Percentiles rank a stretch among this genome's conserved stretches.
These are phyloP conservation scores for Drosophila tristis DNA, from an alignment of 1,140 invertebrate genomes.

Conservation along the genomic window DNA sequence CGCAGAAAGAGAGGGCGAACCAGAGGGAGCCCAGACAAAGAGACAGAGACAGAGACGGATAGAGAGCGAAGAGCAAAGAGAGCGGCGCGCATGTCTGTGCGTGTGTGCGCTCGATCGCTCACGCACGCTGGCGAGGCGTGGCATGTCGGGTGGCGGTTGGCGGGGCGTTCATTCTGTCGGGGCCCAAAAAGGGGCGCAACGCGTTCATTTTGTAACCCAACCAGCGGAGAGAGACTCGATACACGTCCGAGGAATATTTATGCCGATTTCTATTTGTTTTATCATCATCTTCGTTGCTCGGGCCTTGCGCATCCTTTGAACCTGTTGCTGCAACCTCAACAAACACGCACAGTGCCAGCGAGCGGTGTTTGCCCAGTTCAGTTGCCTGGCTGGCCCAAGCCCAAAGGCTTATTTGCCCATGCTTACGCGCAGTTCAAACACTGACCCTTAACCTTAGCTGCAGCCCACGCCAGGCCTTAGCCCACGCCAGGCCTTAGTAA, in stretches of 20 bases:
- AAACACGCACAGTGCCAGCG: constrained; percentile 47
- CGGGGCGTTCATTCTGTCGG: constrained; percentile 50
- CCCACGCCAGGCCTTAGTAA: constrained; percentile 30
- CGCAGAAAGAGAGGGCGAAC: constrained; percentile 23
- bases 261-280: constrained; percentile 6
- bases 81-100: constrained; percentile 8
- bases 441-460: constrained; percentile 66
- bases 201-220: too few relatives aligned
- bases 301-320: constrained; percentile 75
- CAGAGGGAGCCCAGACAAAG: constrained; percentile 17
- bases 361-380: constrained; percentile 66
- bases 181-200: too few relatives aligned
- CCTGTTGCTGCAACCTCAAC: constrained; percentile 76
- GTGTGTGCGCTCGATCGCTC: constrained; percentile 4
- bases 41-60: constrained; percentile 26
- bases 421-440: constrained; percentile 66
- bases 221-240: too few relatives aligned
- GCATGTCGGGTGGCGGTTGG: constrained; percentile 19
- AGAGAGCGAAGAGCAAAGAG: constrained; percentile 20
- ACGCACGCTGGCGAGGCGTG: constrained; percentile 49
- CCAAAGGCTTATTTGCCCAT: constrained; percentile 77
- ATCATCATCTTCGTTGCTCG: constrained; percentile 1
- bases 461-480: too few relatives aligned
- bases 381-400: constrained; percentile 51
- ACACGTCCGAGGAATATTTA: background rate